Evolutionary conservation across 2,797 vertebrate species (phyloP), one percentile per base, ranked within the genome.

Genomic region (Zalophus californianus): DNA sequence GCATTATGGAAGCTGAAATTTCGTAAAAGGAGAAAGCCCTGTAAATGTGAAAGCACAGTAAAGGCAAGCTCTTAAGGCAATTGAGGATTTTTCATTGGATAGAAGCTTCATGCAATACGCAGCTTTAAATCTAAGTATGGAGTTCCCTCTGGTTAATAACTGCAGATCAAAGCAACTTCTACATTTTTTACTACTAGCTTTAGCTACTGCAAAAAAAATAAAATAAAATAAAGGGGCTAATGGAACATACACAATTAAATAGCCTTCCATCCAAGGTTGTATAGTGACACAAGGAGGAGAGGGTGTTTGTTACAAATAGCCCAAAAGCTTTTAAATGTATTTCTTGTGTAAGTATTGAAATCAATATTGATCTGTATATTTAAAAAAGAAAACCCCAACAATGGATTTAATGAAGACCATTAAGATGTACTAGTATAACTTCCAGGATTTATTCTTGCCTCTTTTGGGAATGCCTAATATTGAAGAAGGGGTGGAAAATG

Each of bases 51-150:
- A 98, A 98, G 96, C 96, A 86, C 44, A 41, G 83, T 64, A 90
- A 98, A 98, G 93, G 54, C 75, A 97, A 97, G 98, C 98, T 98
- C 97, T 98, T 98, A 98, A 97, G 86, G 91, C 98, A 98, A 98
- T 98, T 98, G 98, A 98, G 56, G 52, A 89, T 94, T 98, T 98
- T 98, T 97, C 97, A 97, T 68, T 98, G 98, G 97, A 94, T 23
- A 60, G 88, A 96, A 94, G 66, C 78, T 98, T 98, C 96, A 86
- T 91, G 86, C 90, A 97, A 94, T 94, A 95, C 86, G 93, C 93
- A 96, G 95, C 95, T 98, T 98, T 98, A 98, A 98, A 98, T 97
- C 93, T 86, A 97, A 97, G 95, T 97, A 72, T 97, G 75, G 94
- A 98, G 88, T 97, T 97, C 87, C 94, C 94, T 97, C 86, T 97